A percentile compares a stretch with the other conserved stretches of the same genome.
phyloP scores from a whole-genome alignment of 2,113 vertebrate genomes.

The Labeo catla region DNA sequence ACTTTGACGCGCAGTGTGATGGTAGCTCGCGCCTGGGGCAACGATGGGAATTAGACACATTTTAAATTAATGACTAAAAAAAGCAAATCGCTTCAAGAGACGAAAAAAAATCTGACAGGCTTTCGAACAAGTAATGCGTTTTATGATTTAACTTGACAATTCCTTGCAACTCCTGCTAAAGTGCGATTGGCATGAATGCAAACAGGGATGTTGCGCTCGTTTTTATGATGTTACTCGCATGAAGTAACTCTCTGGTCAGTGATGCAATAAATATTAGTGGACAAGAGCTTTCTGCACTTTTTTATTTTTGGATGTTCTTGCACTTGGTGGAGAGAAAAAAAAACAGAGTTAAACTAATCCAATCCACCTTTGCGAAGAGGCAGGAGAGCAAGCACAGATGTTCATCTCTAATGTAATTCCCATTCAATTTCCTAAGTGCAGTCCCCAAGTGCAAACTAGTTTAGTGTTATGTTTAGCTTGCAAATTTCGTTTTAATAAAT shows the following conservation, averaged over 20 bases:
- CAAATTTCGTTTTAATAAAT: slow-evolving; percentile 93
- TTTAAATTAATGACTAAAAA: slow-evolving; percentile 54
- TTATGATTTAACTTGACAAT: slow-evolving; percentile 48
- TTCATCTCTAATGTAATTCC: slow-evolving; percentile 91
- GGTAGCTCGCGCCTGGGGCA: slow-evolving; percentile 39
- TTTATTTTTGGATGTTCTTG: slow-evolving; percentile 64
- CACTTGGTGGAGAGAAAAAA: slow-evolving; percentile 66
- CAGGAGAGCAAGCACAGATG: slow-evolving; percentile 89
- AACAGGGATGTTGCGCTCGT: background rate
- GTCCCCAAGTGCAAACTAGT: slow-evolving; percentile 89
- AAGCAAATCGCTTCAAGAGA: slow-evolving; percentile 15
- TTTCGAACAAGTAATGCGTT: slow-evolving; percentile 52
- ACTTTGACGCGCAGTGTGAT: slow-evolving; percentile 34
- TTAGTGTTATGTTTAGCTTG: slow-evolving; percentile 92
- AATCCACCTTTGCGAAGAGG: slow-evolving; percentile 84
- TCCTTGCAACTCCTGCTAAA: slow-evolving; percentile 31
- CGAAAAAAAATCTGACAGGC: slow-evolving; percentile 27
- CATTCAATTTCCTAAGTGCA: slow-evolving; percentile 92
- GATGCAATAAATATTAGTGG: slow-evolving; percentile 37
- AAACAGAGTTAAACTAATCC: slow-evolving; percentile 83
- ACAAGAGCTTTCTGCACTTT: slow-evolving; percentile 56
- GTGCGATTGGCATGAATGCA: slow-evolving; percentile 17
- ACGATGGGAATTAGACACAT: slow-evolving; percentile 44
- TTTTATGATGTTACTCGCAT: slow-evolving; percentile 25
- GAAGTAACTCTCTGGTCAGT: slow-evolving; percentile 30